Percentiles rank a stretch among this genome's conserved stretches.
phyloP scores from a whole-genome alignment of 2,888 invertebrate genomes.

The Pristionchus mayeri region DNA sequence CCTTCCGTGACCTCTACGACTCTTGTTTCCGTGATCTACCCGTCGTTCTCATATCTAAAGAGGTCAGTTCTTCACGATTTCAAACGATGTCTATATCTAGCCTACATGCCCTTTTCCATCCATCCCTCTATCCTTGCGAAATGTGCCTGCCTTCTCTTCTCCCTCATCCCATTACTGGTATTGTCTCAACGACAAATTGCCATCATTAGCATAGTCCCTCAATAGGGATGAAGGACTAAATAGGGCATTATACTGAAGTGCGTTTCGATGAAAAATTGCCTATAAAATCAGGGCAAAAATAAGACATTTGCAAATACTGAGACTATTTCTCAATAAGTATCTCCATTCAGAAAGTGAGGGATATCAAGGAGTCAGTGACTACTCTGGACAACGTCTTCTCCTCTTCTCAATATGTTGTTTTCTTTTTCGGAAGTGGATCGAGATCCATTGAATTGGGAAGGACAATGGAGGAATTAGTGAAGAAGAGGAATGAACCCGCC shows the following conservation, averaged over 20 bases:
- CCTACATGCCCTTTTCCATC: not conserved
- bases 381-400: constrained; percentile 56
- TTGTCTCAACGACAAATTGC: constrained; percentile 36
- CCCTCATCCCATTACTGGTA: constrained; percentile 44
- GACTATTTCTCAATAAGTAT: not conserved
- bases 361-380: constrained; percentile 41
- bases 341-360: constrained; percentile 1
- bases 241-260: not conserved
- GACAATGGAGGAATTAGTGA: constrained; percentile 51
- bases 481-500: constrained; percentile 51
- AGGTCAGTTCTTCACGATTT: constrained; percentile 3
- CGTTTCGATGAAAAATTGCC: not conserved
- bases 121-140: constrained; percentile 23
- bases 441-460: constrained; percentile 52
- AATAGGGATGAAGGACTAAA: not conserved
- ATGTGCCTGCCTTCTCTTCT: not conserved
- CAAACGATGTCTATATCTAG: not conserved
- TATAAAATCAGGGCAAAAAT: not conserved
- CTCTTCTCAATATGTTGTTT: constrained; percentile 53
- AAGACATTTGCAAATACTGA: not conserved
- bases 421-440: constrained; percentile 53
- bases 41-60: constrained; percentile 50
- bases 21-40: constrained; percentile 58
- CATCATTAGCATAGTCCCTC: constrained; percentile 37
- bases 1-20: constrained; percentile 60